Percentiles rank a stretch among this genome's conserved stretches.
Evolutionary conservation across 1,140 invertebrate species (phyloP).

Genomic region (Drosophila insularis): DNA sequence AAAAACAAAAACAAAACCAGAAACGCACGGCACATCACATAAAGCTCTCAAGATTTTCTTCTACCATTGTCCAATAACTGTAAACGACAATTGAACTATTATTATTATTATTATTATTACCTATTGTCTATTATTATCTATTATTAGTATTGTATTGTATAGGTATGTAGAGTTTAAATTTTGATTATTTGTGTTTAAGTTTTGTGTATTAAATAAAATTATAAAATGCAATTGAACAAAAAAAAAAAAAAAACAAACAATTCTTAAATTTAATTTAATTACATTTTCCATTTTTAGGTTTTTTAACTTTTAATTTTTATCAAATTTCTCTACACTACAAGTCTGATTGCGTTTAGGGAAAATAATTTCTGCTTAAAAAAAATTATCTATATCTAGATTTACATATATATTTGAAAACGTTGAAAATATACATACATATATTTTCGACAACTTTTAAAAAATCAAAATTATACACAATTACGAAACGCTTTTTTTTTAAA

Average conservation of each 20-base stretch:
- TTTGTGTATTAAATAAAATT: slow-evolving; percentile 78
- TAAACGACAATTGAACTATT: slow-evolving; percentile 74
- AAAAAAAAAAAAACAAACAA: slow-evolving; percentile 47
- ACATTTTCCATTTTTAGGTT: slow-evolving; percentile 26
- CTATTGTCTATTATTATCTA: slow-evolving; percentile 63
- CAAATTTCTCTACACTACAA: slow-evolving; percentile 36
- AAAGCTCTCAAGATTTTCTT: slow-evolving; percentile 42
- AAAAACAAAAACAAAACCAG: neutral
- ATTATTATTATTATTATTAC: slow-evolving; percentile 74
- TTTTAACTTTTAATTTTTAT: slow-evolving; percentile 8
- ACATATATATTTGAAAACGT: neutral
- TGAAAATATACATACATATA: neutral
- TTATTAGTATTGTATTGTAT: slow-evolving; percentile 77
- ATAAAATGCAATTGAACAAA: slow-evolving; percentile 68
- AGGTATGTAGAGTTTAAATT: slow-evolving; percentile 81
- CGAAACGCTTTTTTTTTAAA: too few relatives aligned
- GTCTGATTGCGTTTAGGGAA: slow-evolving; percentile 70
- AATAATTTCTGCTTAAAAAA: neutral
- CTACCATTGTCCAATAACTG: slow-evolving; percentile 73
- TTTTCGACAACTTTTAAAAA: neutral
- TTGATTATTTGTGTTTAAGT: slow-evolving; percentile 75
- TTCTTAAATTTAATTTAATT: slow-evolving; percentile 19
- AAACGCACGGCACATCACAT: slow-evolving; percentile 33
- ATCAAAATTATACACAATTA: neutral
- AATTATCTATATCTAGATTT: neutral